phyloP scores from a whole-genome alignment of 2,888 invertebrate genomes.

The Patella ulyssiponensis region DNA sequence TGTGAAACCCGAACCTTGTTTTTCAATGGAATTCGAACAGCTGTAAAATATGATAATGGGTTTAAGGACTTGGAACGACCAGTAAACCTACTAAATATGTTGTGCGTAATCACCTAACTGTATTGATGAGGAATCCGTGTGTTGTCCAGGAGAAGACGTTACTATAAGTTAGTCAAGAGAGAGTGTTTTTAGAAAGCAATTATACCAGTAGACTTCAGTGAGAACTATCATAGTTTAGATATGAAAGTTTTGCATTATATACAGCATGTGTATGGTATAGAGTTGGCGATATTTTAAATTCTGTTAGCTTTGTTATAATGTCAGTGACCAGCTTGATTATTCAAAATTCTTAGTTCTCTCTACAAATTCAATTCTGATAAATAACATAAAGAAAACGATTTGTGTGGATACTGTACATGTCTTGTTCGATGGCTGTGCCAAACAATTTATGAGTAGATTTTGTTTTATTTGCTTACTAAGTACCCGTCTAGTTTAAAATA shows the following conservation, averaged over 20 bases:
- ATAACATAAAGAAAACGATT: background rate
- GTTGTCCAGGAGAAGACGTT: background rate
- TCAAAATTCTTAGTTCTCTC: background rate
- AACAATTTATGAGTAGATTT: background rate
- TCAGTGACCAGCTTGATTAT: background rate
- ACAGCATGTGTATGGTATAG: background rate
- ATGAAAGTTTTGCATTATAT: conserved; percentile 6
- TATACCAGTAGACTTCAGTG: background rate
- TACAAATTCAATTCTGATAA: background rate
- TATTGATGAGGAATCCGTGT: background rate
- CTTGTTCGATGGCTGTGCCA: background rate
- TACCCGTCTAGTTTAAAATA: background rate
- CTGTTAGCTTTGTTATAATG: background rate
- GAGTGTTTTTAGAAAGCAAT: no score
- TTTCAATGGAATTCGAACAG: no score
- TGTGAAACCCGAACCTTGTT: no score
- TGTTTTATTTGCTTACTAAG: no score
- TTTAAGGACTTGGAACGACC: no score
- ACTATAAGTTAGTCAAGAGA: background rate
- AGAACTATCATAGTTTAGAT: background rate
- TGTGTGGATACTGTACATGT: background rate
- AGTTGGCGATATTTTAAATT: background rate
- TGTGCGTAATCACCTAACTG: background rate
- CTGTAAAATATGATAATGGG: no score
- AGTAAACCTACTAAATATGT: no score